Base-by-base conservation (phyloP, 2,113 vertebrate genomes). In the Charadrius vociferus region DNA sequence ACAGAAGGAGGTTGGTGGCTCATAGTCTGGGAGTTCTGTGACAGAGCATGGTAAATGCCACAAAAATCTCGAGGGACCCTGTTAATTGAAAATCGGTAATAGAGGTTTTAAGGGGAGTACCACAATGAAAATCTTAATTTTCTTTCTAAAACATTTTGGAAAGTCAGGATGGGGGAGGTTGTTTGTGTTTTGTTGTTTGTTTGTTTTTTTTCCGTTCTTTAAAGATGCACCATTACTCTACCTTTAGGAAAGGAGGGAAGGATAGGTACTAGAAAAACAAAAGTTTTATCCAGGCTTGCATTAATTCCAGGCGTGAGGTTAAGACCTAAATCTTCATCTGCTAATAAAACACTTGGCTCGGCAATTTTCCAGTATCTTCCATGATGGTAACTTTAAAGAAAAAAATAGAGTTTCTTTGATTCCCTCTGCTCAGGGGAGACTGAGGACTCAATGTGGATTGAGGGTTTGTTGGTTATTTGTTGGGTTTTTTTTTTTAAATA, bases 141-240 rank as follows among this genome's bases (percentile, higher is more conserved):
- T 70, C 20, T 50, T 89, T n/a, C 19, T 74, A 17, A 71, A 74
- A 12, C 0, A 17, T 63, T 47, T 63, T 5, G 6, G 56, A 3
- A 65, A 78, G 5, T 55, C 20, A 82, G 8, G 8, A 37, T 37
- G 10, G 15, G 2, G 0, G 26, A 12, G 13, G 7, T 6, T 22
- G 77, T 50, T 70, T 36, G 17, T 59, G 14, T 37, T 32, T 56
- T 37, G 12, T 56, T 34, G 29, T 34, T 58, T n/a, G 34, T 37
- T 22, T 53, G 13, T 21, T 47, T 41, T 24, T 47, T 37, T 53
- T 86, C 43, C 15, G n/a, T 70, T 77, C 5, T 61, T 62, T 67
- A 52, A 37, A 79, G 17, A 6, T 36, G 8, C 26, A 36, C 14
- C 17, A 1, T 79, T 61, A 15, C 9, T 26, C 14, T 41, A 1